Base-by-base conservation (phyloP, 37 sponge, comb jelly and placozoan genomes). In the Aplysina aerophoba region DNA sequence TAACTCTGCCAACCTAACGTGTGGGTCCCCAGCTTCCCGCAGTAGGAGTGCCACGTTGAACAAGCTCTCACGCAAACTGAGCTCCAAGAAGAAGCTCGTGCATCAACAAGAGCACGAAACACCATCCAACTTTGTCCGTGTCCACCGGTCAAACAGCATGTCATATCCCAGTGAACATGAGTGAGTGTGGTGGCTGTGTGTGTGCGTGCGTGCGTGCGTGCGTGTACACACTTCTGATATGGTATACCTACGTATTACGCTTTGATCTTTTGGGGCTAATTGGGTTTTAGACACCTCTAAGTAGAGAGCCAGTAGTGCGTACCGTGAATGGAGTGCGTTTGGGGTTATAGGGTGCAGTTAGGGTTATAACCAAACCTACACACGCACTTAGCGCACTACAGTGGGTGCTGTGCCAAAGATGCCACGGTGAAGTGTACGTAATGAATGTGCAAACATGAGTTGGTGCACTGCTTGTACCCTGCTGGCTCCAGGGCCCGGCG, bases 371-470 rank as follows among this genome's bases (percentile, higher is more conserved):
- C n/a, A n/a, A n/a, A n/a, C n/a, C n/a, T n/a, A n/a, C n/a, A n/a
- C n/a, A n/a, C n/a, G n/a, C n/a, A n/a, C n/a, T n/a, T n/a, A n/a
- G n/a, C n/a, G n/a, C n/a, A n/a, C n/a, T n/a, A n/a, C n/a, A n/a
- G n/a, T n/a, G n/a, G n/a, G n/a, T n/a, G n/a, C n/a, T n/a, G n/a
- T n/a, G 30, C 37, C 39, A 64, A 73, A 4, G 90, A 89, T 5
- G 67, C 81, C 0, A 84, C 83, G 17, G 34, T 65, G 13, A 83
- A 87, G 2, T 58, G 54, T 63, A 71, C 67, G 22, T 11, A 75
- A 82, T n/a, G 20, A n/a, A 24, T 24, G 28, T 14, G 28, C 25
- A 67, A n/a, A 67, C 15, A 27, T 25, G 69, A 24, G 69, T 67
- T 15, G 14, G 22, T 67, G 69, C 22, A 27, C n/a, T n/a, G n/a